Evolutionary conservation across 1,140 invertebrate genomes (phyloP), one percentile per base, ranked within the genome.

Genomic region (Thereuonema tuberculata): DNA sequence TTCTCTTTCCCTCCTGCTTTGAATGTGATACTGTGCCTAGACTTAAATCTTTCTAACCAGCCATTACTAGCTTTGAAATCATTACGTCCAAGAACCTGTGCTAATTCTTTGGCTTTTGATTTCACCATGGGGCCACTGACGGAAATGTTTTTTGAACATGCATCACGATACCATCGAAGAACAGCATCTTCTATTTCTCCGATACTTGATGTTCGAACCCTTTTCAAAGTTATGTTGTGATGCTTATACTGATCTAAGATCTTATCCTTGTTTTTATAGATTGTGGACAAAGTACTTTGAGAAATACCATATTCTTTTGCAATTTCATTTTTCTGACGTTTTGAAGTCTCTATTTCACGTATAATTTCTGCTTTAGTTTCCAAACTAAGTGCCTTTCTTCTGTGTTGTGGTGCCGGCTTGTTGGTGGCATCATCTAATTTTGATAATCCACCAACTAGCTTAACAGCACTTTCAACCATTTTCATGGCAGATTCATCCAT

Each of bases 11-110:
- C 47, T 60, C 61, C 46, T 56, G 59, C 23, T 29, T 61, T 62
- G 14, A 58, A 60, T 14, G 55, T 56, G 28, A 67, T 54, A 12
- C 59, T 63, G 59, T 69, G 64, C 0, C 65, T 58, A n/a, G 60
- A 52, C 27, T 64, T 65, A 47, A 69, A 72, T 12, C 62, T 61
- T 9, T 65, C 65, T 49, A 70, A 59, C 71, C 70, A 72, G 1
- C 68, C 70, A 63, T 66, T 68, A 5, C 67, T 69, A 28, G 68
- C 66, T n/a, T 69, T 70, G 53, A 72, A 72, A 28, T 72, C 66
- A 27, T n/a, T 52, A 25, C 62, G 53, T 0, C 60, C 65, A 14
- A 72, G 59, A 31, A 65, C 64, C 24, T 63, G 60, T 29, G 67
- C 66, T 53, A 65, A 62, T 26, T 57, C 46, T 21, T 63, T 49